Evolutionary conservation across 2,113 vertebrate species (phyloP), one percentile per base, ranked within the genome.

Genomic region (Rhipidura dahli): DNA sequence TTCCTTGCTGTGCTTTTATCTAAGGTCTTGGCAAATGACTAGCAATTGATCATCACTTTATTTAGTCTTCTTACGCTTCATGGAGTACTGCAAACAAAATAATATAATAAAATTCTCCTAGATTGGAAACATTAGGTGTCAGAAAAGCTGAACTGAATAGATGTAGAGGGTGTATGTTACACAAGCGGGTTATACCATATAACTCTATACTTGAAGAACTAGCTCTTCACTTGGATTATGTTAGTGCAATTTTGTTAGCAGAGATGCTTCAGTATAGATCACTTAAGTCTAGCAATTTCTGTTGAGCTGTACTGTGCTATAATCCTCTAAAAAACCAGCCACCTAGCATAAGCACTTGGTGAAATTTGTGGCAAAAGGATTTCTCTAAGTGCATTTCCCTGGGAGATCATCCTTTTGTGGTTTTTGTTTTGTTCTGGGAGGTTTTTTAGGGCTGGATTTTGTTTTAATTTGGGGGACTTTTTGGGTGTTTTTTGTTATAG

Each of bases 331-430:
- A 96, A 64, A 86, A 86, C 23, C 23, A 95, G 15, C 33, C 15
- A 37, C 9, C 13, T 28, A 51, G 39, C 3, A 8, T 33, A 86
- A 70, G 20, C 33, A 68, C 59, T 19, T 10, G 16, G 39, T 70
- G 73, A 97, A 89, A 90, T 35, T 94, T 35, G 59, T 65, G 64
- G 57, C 65, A 94, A 90, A 96, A 70, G 35, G 50, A 78, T 90
- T 87, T 87, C 63, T 87, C 15, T 10, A 81, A 69, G 23, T 76
- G 21, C 17, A 5, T 92, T 96, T 95, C 27, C 57, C 22, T 9
- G 22, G 42, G 51, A 51, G 30, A 60, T 69, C 95, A 56, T 64
- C 17, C 81, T n/a, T 60, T 45, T 40, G 20, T 42, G 26, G 49
- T 31, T 57, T 44, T 44, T 68, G n/a, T 7, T 63, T 26, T 42